These are phyloP conservation scores for Capra hircus DNA, from an alignment of 2,113 vertebrate species.

Conservation along the genomic window DNA sequence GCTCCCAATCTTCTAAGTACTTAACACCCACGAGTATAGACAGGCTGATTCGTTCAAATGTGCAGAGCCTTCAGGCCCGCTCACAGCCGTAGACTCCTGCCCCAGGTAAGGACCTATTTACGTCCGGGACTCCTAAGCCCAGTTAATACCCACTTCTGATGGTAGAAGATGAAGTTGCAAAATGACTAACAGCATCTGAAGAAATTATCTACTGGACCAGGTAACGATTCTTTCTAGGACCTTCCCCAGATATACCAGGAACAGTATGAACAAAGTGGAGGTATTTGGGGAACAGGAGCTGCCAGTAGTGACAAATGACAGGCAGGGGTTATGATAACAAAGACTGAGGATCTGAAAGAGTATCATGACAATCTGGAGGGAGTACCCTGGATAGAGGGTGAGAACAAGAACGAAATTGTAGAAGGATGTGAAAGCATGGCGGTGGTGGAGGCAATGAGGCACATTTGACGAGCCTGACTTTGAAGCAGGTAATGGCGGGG, in stretches of 20 bases:
- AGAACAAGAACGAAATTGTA: background rate
- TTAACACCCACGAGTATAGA: fast-evolving
- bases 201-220: background rate
- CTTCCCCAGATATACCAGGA: background rate
- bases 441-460: background rate
- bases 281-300: too few relatives aligned
- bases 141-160: fast-evolving
- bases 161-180: background rate
- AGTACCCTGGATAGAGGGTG: background rate
- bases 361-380: too few relatives aligned
- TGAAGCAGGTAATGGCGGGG: background rate
- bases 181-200: background rate
- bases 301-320: background rate
- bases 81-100: background rate
- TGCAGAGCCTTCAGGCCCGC: background rate
- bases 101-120: background rate
- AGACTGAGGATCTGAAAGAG: background rate
- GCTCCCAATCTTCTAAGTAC: background rate
- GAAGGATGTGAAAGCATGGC: background rate
- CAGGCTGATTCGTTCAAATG: fast-evolving
- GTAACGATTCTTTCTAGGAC: background rate
- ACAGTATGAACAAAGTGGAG: background rate
- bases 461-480: too few relatives aligned
- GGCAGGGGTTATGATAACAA: background rate
- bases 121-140: too few relatives aligned